A percentile compares a stretch with the other conserved stretches of the same genome.
These are phyloP conservation scores for Borostomias antarcticus DNA, from an alignment of 2,797 vertebrate species.

Conservation along the genomic window DNA sequence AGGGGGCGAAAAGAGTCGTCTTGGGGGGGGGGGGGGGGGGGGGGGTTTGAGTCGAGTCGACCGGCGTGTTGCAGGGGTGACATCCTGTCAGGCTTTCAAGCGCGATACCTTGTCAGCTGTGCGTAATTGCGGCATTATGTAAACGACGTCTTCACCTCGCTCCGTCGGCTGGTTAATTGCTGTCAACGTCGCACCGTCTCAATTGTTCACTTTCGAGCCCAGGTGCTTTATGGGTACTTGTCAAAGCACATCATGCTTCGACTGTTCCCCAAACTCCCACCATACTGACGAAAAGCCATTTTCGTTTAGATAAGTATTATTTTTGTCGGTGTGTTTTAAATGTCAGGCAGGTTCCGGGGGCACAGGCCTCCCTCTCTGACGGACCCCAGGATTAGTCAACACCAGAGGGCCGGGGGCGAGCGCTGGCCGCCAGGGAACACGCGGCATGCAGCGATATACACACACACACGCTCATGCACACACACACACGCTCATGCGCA, in stretches of 20 bases:
- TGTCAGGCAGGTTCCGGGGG: conserved; percentile 26
- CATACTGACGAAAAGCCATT: background rate
- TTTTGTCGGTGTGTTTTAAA: conserved; percentile 22
- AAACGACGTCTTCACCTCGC: conserved; percentile 1
- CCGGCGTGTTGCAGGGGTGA: background rate
- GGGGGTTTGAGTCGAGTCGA: conserved; percentile 4
- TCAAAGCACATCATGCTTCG: conserved; percentile 1
- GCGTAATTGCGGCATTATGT: conserved; percentile 11
- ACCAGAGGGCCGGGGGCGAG: no score
- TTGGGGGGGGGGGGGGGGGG: no score
- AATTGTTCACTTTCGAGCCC: background rate
- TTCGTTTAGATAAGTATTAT: background rate
- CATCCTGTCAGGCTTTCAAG: conserved; percentile 1
- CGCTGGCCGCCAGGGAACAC: no score
- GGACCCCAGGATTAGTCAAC: no score
- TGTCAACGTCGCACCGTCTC: conserved; percentile 1
- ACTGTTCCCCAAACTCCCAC: conserved; percentile 15
- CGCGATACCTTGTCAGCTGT: background rate
- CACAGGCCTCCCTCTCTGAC: no score
- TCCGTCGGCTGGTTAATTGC: background rate
- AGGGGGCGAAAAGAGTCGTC: conserved; percentile 43
- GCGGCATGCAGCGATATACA: background rate
- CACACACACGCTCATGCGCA: conserved; percentile 7
- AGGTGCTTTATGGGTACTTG: background rate
- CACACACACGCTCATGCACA: conserved; percentile 15